Base-by-base conservation (phyloP, 2,888 invertebrate genomes). In the Biston betularia region DNA sequence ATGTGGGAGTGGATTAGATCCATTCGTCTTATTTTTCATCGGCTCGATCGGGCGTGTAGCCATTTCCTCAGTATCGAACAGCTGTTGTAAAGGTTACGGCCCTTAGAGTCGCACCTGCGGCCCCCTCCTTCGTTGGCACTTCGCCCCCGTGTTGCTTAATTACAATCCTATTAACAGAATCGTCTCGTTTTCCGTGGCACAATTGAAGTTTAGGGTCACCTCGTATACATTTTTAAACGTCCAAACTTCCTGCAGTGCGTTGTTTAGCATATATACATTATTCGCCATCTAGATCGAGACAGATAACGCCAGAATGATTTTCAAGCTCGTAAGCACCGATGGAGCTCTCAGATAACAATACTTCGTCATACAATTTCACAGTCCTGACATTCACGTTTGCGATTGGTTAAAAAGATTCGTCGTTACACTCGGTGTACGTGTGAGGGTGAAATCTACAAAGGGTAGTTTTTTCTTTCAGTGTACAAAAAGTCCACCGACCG, bases 71-170 rank as follows among this genome's bases (percentile, higher is more conserved):
- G 83, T 74, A 79, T 79, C 71, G 81, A 89, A 86, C 93, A 92
- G 93, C 92, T 93, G 93, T 89, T 87, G 75, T 79, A 87, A 90
- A 90, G 89, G 89, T 89, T 88, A 91, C 90, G n/a, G 86, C 90
- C 90, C 86, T 84, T 82, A 84, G 85, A 84, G 84, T 83, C 81
- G 88, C 93, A 93, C 93, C 93, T 93, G 93, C 90, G 75, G 70
- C 71, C 74, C 80, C 76, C 74, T 73, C 76, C 69, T 74, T 72
- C 76, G 71, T 75, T 82, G 80, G 82, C 82, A 83, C 79, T 75
- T 79, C 77, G 76, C 79, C 81, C 81, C 82, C 81, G 80, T 77
- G 76, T 73, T 78, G 80, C 82, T 89, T 89, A 87, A 89, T 89
- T 88, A 88, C 84, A 85, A 89, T 87, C 88, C 87, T 88, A 89